Conservation (phyloP, 2,888 invertebrate genomes). For the Chouioia cunea region DNA sequence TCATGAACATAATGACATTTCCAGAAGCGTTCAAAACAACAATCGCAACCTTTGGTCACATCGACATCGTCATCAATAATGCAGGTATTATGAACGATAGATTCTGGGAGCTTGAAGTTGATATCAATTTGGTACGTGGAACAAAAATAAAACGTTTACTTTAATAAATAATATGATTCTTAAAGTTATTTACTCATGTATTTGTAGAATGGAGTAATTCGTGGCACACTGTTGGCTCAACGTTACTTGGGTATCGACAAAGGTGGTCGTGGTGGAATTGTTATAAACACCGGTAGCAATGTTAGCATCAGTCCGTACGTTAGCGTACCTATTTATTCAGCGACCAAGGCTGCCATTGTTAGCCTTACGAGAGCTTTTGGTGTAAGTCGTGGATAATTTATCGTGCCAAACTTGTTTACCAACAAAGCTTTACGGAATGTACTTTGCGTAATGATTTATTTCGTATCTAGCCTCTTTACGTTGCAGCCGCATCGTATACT, state of each 20-base stretch:
- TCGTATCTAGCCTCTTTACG: no score
- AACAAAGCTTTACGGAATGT: not conserved
- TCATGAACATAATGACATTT: slow-evolving; percentile 52
- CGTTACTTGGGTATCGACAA: slow-evolving; percentile 82
- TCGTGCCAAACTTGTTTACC: not conserved
- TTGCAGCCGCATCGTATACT: no score
- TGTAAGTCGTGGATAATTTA: slow-evolving; percentile 66
- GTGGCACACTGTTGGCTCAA: slow-evolving; percentile 80
- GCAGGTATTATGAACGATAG: slow-evolving; percentile 84
- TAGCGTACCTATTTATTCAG: slow-evolving; percentile 82
- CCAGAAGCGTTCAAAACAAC: slow-evolving; percentile 82
- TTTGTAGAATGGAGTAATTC: slow-evolving; percentile 80
- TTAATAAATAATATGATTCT: not conserved
- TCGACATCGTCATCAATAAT: slow-evolving; percentile 85
- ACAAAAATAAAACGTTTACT: not conserved
- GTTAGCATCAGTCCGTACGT: slow-evolving; percentile 78
- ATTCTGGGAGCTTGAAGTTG: slow-evolving; percentile 82
- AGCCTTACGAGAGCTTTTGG: slow-evolving; percentile 82
- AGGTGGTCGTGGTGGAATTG: slow-evolving; percentile 81
- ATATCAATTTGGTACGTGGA: slow-evolving; percentile 79
- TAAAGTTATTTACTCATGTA: not conserved
- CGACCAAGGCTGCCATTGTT: slow-evolving; percentile 82
- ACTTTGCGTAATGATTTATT: no score
- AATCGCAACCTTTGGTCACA: slow-evolving; percentile 77
- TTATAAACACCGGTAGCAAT: slow-evolving; percentile 83